A percentile compares a stretch with the other conserved stretches of the same genome.
These are phyloP conservation scores for Microtus ochrogaster DNA, from an alignment of 2,113 vertebrate genomes.

Conservation along the genomic window DNA sequence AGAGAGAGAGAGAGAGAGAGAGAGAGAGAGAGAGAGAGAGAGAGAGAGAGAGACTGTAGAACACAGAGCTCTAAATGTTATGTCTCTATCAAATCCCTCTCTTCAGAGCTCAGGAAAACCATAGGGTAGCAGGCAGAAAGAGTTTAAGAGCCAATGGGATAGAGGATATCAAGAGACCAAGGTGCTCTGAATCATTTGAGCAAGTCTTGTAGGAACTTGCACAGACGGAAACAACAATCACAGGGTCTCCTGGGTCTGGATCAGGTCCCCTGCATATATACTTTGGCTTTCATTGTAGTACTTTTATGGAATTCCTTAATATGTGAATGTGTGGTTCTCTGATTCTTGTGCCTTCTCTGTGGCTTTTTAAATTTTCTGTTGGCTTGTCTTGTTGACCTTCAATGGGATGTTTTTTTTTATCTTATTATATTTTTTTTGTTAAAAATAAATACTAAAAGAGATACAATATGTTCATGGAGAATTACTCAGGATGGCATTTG, in stretches of 20 bases:
- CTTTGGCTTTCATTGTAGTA: not conserved
- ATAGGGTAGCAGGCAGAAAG: not conserved
- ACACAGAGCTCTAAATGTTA: not conserved
- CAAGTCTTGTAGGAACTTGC: not conserved
- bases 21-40: too few species aligned
- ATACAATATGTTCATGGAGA: not conserved
- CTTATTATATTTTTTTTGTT: not conserved
- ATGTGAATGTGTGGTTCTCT: not conserved
- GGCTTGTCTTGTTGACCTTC: not conserved
- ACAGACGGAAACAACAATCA: not conserved
- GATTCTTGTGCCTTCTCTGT: not conserved
- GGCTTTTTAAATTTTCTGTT: not conserved
- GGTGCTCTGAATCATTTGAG: not conserved
- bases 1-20: too few species aligned
- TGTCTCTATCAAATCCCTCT: not conserved
- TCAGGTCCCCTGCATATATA: not conserved
- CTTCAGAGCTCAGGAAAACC: not conserved
- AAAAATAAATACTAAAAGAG: not conserved
- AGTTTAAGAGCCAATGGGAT: not conserved
- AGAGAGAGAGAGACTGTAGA: not conserved
- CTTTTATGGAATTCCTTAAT: not conserved
- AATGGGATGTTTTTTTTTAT: not conserved
- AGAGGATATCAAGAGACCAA: not conserved
- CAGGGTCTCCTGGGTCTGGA: not conserved
- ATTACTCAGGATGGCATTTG: constrained; percentile 1